A percentile compares a stretch with the other conserved stretches of the same genome.
Conservation (phyloP, 2,113 vertebrate genomes). For the Boleophthalmus pectinirostris region DNA sequence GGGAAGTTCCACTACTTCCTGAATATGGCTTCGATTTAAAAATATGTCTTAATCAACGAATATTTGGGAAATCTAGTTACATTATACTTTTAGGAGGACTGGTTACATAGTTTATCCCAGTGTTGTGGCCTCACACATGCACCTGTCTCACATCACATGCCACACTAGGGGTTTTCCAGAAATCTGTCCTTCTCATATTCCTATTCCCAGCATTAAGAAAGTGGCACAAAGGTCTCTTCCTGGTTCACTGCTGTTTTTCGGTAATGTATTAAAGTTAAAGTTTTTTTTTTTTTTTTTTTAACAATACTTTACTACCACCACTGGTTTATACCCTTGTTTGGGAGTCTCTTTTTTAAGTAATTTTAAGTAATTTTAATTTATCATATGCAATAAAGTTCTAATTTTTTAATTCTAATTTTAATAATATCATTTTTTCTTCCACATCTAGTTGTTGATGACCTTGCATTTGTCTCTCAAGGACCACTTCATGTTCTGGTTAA, state of each 20-base stretch:
- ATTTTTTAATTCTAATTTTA: too few species aligned
- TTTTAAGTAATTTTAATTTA: too few species aligned
- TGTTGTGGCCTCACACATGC: too few species aligned
- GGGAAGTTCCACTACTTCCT: constrained; percentile 70
- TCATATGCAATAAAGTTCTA: too few species aligned
- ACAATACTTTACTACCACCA: too few species aligned
- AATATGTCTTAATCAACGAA: background rate
- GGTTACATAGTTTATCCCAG: background rate
- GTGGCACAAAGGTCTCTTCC: background rate
- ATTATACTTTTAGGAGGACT: background rate
- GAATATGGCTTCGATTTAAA: constrained; percentile 9
- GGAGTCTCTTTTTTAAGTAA: too few species aligned
- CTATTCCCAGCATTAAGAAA: background rate
- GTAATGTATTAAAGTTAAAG: too few species aligned
- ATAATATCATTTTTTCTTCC: too few species aligned
- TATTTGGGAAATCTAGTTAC: background rate
- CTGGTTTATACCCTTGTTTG: too few species aligned
- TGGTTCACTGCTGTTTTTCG: background rate
- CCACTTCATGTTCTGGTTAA: background rate
- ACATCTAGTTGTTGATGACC: background rate
- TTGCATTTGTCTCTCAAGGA: background rate
- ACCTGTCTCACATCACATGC: background rate
- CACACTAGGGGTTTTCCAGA: constrained; percentile 23
- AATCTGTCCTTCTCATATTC: background rate
- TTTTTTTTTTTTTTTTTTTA: too few species aligned